Conservation (phyloP, 2,113 vertebrate species). For the Spheniscus mendiculus region DNA sequence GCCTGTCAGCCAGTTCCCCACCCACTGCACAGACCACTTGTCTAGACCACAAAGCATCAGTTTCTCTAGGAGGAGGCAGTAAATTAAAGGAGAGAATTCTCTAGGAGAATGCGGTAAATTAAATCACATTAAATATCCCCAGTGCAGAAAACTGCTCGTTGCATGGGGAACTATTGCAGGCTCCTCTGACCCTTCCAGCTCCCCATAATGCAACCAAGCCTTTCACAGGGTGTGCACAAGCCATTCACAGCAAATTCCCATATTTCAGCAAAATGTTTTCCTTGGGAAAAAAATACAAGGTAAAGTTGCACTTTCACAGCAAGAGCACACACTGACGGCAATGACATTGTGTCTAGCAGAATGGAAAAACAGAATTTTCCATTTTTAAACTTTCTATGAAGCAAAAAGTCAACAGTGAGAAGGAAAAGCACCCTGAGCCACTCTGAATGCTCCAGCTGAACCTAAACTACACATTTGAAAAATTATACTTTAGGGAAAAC, state of each 20-base stretch:
- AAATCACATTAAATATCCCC: not conserved
- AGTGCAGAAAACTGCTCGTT: not conserved
- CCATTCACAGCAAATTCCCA: not conserved
- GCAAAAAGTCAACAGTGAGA: not conserved
- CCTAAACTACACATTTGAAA: not conserved
- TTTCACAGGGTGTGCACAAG: fast-evolving
- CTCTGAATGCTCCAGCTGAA: not conserved
- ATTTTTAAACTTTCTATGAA: not conserved
- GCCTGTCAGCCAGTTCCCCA: not conserved
- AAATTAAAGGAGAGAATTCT: not conserved
- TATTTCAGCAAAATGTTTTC: not conserved
- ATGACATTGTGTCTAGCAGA: not conserved
- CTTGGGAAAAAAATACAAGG: not conserved
- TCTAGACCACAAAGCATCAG: not conserved
- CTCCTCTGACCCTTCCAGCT: not conserved
- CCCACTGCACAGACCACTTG: not conserved
- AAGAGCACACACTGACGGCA: fast-evolving
- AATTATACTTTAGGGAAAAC: not conserved
- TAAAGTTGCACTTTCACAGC: not conserved
- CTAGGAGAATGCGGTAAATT: not conserved
- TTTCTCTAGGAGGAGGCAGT: not conserved
- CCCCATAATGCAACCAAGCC: not conserved
- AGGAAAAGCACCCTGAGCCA: not conserved
- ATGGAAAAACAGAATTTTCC: not conserved
- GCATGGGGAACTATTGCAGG: not conserved